These are phyloP conservation scores for Myiozetetes cayanensis DNA, from an alignment of 2,113 vertebrate genomes.

Conservation along the genomic window DNA sequence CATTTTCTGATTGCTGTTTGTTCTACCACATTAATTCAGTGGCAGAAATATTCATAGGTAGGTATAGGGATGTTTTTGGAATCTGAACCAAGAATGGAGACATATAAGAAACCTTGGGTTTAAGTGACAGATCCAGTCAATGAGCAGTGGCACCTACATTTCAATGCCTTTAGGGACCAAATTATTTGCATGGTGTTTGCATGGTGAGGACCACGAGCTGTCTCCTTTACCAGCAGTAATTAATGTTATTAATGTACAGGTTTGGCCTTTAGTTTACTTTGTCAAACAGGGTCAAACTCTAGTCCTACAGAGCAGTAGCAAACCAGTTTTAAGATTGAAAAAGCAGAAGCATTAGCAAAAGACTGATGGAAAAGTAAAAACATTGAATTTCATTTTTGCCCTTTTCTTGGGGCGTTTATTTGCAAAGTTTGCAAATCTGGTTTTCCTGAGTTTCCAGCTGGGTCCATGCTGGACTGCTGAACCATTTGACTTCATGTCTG, in stretches of 20 bases:
- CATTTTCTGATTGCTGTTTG: background rate
- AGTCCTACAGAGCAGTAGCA: background rate
- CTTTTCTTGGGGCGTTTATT: background rate
- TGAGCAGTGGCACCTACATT: background rate
- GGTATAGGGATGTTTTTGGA: background rate
- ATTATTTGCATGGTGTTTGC: background rate
- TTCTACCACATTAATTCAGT: background rate
- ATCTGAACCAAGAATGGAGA: background rate
- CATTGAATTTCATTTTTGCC: background rate
- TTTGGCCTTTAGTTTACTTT: background rate
- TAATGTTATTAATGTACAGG: background rate
- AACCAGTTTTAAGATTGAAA: background rate
- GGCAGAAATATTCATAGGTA: background rate
- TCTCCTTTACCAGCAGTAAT: background rate
- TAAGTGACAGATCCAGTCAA: background rate
- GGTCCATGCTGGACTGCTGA: background rate
- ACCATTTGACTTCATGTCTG: background rate
- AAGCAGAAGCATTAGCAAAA: background rate
- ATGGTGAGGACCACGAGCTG: background rate
- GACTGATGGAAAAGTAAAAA: background rate
- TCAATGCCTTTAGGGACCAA: background rate
- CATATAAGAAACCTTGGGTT: background rate
- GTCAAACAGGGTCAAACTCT: background rate
- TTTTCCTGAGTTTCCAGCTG: conserved; percentile 10
- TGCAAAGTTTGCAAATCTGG: background rate